Evolutionary conservation across 30 jellyfish, hydroid and myxozoan species (phyloP), one percentile per base, ranked within the genome.

Genomic region (Hydractinia echinata): DNA sequence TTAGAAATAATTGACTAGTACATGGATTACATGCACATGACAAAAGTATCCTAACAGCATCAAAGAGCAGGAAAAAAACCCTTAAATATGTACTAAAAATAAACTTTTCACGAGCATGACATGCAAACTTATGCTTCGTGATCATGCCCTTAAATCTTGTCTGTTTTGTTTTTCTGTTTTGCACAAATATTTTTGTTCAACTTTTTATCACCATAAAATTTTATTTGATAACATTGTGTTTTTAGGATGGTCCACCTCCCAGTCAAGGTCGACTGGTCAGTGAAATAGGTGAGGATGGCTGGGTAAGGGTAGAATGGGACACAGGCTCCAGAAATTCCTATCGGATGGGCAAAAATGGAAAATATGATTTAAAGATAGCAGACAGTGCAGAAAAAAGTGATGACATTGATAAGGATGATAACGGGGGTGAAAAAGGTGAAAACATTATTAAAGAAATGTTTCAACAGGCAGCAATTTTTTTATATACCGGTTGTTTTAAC

Each of bases 221-320:
- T 60, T 13, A 60, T 2, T 30, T 30, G 44, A 2, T 60, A 0
- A 60, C 0, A 60, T 15, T 18, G 1, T 8, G 52, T 18, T 72
- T n/a, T 72, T 77, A 91, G 97, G 97, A 91, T 73, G 97, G 97
- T 20, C 95, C 91, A 6, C 53, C 96, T 8, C 97, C 97, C 4
- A 80, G 96, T 21, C 86, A 81, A 78, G 97, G 97, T 5, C 85
- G 90, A 15, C 94, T 91, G 52, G 71, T 85, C 5, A 85, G 97
- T 86, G 96, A 89, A 70, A 76, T 71, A 14, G 97, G 95, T 8
- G 94, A 83, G 55, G 97, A 91, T 79, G 97, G 97, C 11, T 91
- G 97, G 97, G 95, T 91, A 15, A 83, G 95, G 14, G 97, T 91
- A 44, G 94, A 85, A 53, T 91, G 97, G 97, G 97, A 91, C 77